These are phyloP conservation scores for Psix sp. DNA, from an alignment of 1,140 invertebrate species.

Conservation along the genomic window DNA sequence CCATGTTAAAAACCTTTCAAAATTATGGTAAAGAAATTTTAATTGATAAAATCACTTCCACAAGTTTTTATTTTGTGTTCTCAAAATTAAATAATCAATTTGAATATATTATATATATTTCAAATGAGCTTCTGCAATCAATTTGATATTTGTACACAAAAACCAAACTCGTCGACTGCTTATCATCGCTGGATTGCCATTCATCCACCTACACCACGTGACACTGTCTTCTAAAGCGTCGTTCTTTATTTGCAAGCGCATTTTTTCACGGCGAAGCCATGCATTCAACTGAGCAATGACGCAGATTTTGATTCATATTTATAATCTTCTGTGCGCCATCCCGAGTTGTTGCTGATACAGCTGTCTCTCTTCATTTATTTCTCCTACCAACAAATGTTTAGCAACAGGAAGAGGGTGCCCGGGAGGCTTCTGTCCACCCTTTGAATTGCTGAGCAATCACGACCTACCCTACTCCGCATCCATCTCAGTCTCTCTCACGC, in stretches of 20 bases:
- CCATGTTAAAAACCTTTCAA: too few species aligned
- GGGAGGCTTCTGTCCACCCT: constrained; percentile 71
- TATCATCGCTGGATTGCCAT: background rate
- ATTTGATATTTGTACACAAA: constrained; percentile 8
- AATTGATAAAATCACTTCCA: too few species aligned
- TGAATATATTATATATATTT: too few species aligned
- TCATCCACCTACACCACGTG: constrained; percentile 4
- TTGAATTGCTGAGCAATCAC: constrained; percentile 74
- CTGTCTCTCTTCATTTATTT: constrained; percentile 53
- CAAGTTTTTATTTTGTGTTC: too few species aligned
- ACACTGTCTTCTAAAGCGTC: constrained; percentile 22
- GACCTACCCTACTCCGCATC: constrained; percentile 65
- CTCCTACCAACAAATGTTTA: constrained; percentile 55
- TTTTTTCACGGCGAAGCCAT: constrained; percentile 28
- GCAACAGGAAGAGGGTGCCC: constrained; percentile 63
- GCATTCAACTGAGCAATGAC: constrained; percentile 16
- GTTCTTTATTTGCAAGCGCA: constrained; percentile 35
- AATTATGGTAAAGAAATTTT: too few species aligned
- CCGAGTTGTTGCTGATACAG: constrained; percentile 11
- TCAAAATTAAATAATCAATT: too few species aligned
- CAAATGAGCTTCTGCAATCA: constrained; percentile 1
- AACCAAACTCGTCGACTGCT: background rate
- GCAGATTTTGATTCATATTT: constrained; percentile 57
- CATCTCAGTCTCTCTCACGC: constrained; percentile 14
- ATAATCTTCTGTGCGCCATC: constrained; percentile 48